Evolutionary conservation across 2,888 invertebrate genomes (phyloP).

Genomic region (Caenorhabditis plicata): DNA sequence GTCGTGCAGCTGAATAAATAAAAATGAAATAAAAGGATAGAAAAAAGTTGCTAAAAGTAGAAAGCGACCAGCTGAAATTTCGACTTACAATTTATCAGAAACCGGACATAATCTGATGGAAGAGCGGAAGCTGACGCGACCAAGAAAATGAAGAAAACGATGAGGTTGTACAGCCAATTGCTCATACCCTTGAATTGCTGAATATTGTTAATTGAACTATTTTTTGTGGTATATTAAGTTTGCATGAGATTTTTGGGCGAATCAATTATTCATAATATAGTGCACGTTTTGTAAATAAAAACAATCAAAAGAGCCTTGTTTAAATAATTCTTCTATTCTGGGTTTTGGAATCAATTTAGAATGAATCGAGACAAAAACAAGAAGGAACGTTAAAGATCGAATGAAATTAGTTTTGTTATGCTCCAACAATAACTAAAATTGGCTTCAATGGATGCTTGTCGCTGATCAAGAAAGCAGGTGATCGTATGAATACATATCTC

Average conservation of each 20-base stretch:
- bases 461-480: too few relatives aligned
- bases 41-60: not conserved
- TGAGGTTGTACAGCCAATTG: conserved; percentile 28
- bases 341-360: not conserved
- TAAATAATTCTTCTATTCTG: not conserved
- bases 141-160: conserved; percentile 28
- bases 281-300: conserved; percentile 3
- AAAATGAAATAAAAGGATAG: not conserved
- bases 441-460: too few relatives aligned
- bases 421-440: too few relatives aligned
- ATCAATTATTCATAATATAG: too few relatives aligned
- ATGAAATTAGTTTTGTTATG: too few relatives aligned
- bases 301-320: not conserved
- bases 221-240: too few relatives aligned
- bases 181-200: conserved; percentile 35
- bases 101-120: conserved; percentile 47
- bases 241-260: too few relatives aligned
- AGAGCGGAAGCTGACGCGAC: conserved; percentile 30
- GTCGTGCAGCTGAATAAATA: conserved; percentile 26
- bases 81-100: conserved; percentile 36
- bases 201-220: not conserved
- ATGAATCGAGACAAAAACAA: not conserved
- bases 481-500: too few relatives aligned
- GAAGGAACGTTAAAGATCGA: too few relatives aligned
- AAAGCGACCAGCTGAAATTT: too few relatives aligned